Base-by-base conservation (phyloP, 1,140 invertebrate species). In the Melitaea cinxia region DNA sequence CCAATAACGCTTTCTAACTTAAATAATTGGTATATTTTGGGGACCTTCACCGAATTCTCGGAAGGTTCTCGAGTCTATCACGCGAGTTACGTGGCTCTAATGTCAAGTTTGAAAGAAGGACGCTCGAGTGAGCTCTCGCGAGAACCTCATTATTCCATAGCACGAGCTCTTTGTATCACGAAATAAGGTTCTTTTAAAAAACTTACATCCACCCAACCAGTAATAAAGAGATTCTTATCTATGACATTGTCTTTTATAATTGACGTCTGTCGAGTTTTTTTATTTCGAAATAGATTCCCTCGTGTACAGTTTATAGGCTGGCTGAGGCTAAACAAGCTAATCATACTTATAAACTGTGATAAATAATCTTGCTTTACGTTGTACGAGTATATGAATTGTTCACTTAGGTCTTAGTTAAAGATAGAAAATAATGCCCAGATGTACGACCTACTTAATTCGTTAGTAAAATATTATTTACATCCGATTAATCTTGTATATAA, bases 171-270 rank as follows among this genome's bases (percentile, higher is more conserved):
- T 88, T 86, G 83, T 86, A 81, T 79, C 65, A 72, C 79, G 72
- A 85, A 89, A 89, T 89, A 89, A 89, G 86, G 83, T 87, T 89
- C 82, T 82, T 87, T 89, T 83, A 83, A 81, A 83, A 80, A 85
- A 77, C 82, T 85, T 82, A 83, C 82, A 85, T 72, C 77, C 64
- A 67, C 65, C 55, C 62, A 37, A 30, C 63, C 57, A 49, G 63
- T 60, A 59, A 67, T 65, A 68, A 59, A 59, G 55, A 59, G 56
- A 65, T 59, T 65, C 58, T 54, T 59, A 59, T 65, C 64, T 65
- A 55, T 59, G 57, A 59, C 56, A 65, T 59, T 65, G 64, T 54
- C 12, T 54, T 59, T 30, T 59, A 58, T 65, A 65, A 65, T 65
- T 59, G 64, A 57, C 49, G 17, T 58, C 49, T 35, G 24, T 19